A percentile compares a stretch with the other conserved stretches of the same genome.
Evolutionary conservation across 2,888 invertebrate genomes (phyloP).

Genomic region (Drosophila histrio): DNA sequence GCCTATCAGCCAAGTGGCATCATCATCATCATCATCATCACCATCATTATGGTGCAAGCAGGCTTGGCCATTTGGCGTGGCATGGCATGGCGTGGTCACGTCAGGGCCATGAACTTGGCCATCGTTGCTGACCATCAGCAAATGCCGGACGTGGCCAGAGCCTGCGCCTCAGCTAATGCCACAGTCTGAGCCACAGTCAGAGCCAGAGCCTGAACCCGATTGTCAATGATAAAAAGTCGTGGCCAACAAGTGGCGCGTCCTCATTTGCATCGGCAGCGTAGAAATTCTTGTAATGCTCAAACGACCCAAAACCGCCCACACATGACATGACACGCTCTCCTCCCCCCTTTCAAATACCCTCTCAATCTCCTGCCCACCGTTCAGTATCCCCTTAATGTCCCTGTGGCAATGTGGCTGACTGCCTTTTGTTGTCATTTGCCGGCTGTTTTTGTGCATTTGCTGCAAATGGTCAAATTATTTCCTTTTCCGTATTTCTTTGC

Average conservation of each 20-base stretch:
- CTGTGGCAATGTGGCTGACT: slow-evolving; percentile 56
- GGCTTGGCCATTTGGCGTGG: slow-evolving; percentile 38
- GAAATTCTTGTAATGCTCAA: slow-evolving; percentile 62
- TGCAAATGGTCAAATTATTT: slow-evolving; percentile 78
- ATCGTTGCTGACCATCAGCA: slow-evolving; percentile 74
- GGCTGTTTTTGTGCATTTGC: slow-evolving; percentile 62
- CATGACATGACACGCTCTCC: slow-evolving; percentile 61
- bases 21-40: slow-evolving; percentile 49
- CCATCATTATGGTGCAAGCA: slow-evolving; percentile 17
- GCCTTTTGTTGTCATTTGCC: slow-evolving; percentile 67
- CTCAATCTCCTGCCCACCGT: not conserved
- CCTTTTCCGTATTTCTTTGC: slow-evolving; percentile 74
- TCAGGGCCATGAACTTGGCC: slow-evolving; percentile 75
- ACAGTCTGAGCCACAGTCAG: slow-evolving; percentile 13
- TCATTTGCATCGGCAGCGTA: slow-evolving; percentile 67
- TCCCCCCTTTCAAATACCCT: too few species aligned
- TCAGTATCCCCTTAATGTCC: slow-evolving; percentile 18
- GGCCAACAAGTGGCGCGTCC: slow-evolving; percentile 77
- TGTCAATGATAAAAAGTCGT: slow-evolving; percentile 74
- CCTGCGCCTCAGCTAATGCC: not conserved
- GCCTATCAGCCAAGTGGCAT: slow-evolving; percentile 74
- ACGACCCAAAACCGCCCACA: slow-evolving; percentile 59
- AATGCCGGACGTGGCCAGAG: slow-evolving; percentile 54
- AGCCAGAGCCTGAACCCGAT: slow-evolving; percentile 44
- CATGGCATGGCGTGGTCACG: slow-evolving; percentile 67